Base-by-base conservation (phyloP, 2,888 invertebrate species). In the Leptinotarsa rubiginosa region DNA sequence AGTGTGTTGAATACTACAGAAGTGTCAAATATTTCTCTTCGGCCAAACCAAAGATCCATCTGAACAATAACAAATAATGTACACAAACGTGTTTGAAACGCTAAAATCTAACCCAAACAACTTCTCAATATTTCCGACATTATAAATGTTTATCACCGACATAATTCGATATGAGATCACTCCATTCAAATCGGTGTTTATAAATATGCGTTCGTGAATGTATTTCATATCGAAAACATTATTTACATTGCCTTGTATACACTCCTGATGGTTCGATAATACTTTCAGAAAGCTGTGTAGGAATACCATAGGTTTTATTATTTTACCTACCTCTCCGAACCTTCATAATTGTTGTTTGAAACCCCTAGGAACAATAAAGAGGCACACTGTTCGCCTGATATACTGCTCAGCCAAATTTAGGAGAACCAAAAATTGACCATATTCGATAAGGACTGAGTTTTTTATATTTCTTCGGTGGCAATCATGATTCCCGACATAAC, bases 161-260 rank as follows among this genome's bases (percentile, higher is more conserved):
- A 67, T 25, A 49, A 67, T 67, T 22, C 52, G 49, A 50, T 67
- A 52, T 67, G 47, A 52, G 67, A 67, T 67, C 67, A 52, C 31
- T 31, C 25, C 67, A 20, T 67, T 67, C 67, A 67, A 52, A 47
- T 69, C 49, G n/a, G 1, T 69, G 47, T 59, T 69, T 47, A 52
- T 67, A 62, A 62, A 62, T 62, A 56, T 69, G 54, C 56, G 56
- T 59, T 69, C 41, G 62, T 62, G 62, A 64, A 65, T 49, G 52
- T 47, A 71, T 47, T 65, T 71, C 65, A 65, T 65, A 71, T 65
- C 70, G 25, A 65, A 41, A 65, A 71, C 65, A 71, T 65, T 65
- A 71, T 71, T 71, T 71, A 71, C 65, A 54, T 49, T 71, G 54
- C 54, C 70, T 71, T 47, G 65, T 54, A 71, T 65, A 71, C 52